Conservation (phyloP, 2,113 vertebrate species). For the Cervus canadensis region DNA sequence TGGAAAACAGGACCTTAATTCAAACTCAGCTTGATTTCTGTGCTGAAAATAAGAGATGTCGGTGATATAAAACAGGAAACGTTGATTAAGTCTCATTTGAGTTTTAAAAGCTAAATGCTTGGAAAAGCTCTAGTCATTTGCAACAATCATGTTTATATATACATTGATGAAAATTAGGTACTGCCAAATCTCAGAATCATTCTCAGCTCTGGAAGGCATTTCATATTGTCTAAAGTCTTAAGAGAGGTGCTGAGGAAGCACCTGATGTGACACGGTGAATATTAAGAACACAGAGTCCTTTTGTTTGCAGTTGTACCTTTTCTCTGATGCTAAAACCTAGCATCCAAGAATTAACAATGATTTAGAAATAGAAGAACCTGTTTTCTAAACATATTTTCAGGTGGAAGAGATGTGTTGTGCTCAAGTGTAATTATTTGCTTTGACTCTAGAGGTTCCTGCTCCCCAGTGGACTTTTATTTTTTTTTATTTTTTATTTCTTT, state of each 20-base stretch:
- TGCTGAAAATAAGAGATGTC: not conserved
- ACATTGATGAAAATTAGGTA: not conserved
- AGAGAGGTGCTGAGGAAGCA: not conserved
- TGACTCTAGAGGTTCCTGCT: not conserved
- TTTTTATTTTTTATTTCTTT: no score
- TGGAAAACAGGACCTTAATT: conserved; percentile 60
- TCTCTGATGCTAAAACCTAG: conserved; percentile 18
- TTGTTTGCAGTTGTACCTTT: not conserved
- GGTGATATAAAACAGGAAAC: conserved; percentile 24
- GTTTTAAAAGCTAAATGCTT: conserved; percentile 47
- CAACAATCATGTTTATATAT: conserved; percentile 16
- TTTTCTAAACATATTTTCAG: not conserved
- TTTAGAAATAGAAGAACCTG: not conserved
- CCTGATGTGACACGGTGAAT: not conserved
- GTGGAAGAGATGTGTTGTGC: not conserved
- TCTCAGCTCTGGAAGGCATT: not conserved
- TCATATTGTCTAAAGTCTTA: not conserved
- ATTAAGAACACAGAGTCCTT: not conserved
- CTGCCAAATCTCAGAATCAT: not conserved
- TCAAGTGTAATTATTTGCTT: conserved; percentile 27
- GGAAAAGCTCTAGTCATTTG: conserved; percentile 28
- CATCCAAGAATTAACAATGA: not conserved
- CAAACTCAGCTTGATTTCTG: conserved; percentile 52
- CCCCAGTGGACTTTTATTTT: not conserved
- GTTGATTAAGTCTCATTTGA: conserved; percentile 43